These are phyloP conservation scores for Rhinopithecus roxellana DNA, from an alignment of 2,113 vertebrate species.

Conservation along the genomic window DNA sequence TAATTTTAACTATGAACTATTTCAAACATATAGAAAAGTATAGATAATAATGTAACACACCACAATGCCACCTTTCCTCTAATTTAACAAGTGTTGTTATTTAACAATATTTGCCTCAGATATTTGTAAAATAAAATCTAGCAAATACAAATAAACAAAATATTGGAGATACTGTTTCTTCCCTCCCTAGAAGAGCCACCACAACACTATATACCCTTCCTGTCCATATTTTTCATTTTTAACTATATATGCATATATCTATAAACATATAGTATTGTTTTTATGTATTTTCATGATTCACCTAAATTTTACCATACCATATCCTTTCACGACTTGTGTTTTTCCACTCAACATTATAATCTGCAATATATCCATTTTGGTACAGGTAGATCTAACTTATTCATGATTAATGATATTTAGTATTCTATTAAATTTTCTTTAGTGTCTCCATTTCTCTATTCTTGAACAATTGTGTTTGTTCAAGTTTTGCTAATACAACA, in stretches of 20 bases:
- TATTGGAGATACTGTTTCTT: neutral
- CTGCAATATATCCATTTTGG: neutral
- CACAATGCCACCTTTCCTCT: neutral
- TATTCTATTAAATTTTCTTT: neutral
- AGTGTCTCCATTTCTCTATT: neutral
- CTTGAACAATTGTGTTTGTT: neutral
- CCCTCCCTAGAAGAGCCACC: neutral
- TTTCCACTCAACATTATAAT: neutral
- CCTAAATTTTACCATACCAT: neutral
- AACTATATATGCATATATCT: neutral
- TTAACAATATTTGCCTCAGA: neutral
- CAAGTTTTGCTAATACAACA: neutral
- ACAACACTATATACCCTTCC: neutral
- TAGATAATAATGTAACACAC: neutral
- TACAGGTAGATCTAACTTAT: neutral
- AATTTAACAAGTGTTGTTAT: neutral
- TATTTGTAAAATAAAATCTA: conserved; percentile 4
- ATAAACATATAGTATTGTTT: neutral
- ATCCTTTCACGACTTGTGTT: neutral
- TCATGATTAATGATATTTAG: neutral
- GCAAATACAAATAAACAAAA: neutral
- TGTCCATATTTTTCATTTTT: neutral
- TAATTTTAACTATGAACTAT: neutral
- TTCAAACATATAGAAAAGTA: neutral
- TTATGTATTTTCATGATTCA: neutral